Evolutionary conservation across 1,140 invertebrate genomes (phyloP), one percentile per base, ranked within the genome.

Genomic region (Aphidius ervi): DNA sequence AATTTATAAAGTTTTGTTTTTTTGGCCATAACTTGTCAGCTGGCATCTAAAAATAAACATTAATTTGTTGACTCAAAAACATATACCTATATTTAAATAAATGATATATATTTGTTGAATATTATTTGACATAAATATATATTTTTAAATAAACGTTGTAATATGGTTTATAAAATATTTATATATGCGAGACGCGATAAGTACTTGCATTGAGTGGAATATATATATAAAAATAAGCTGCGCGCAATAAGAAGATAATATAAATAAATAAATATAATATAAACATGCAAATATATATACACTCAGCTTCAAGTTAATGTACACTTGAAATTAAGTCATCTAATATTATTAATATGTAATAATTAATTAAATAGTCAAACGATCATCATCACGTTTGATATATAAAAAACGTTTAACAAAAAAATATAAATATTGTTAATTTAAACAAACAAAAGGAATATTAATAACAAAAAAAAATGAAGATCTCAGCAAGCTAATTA

Each of bases 231-330:
- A 31, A 31, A 31, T 31, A 54, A 54, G 52, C 52, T 40, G 52
- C 52, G 52, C 52, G 52, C 52, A 54, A 42, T 54, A 54, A 54
- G 52, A 54, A 54, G 52, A 54, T 41, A 54, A 40, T 40, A 54
- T 54, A 40, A 37, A 37, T 20, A 54, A 54, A 43, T 43, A 43
- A 43, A 8, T 8, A 43, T 43, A 43, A 43, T 43, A 43, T 43
- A 43, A 43, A 8, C 7, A 43, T 43, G 9, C 7, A 43, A 10
- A 10, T 8, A 40, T 42, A 54, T 39, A 54, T 41, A 54, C 41
- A 54, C 52, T 54, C 52, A 54, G 42, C 39, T 54, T 54, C 52
- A 37, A 54, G 42, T 40, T 42, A 43, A 40, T 40, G 52, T 54
- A 9, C 1, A 43, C 42, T 54, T 41, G 52, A 40, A 54, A 40